Conservation (phyloP, 2,113 vertebrate species). For the Cairina moschata region DNA sequence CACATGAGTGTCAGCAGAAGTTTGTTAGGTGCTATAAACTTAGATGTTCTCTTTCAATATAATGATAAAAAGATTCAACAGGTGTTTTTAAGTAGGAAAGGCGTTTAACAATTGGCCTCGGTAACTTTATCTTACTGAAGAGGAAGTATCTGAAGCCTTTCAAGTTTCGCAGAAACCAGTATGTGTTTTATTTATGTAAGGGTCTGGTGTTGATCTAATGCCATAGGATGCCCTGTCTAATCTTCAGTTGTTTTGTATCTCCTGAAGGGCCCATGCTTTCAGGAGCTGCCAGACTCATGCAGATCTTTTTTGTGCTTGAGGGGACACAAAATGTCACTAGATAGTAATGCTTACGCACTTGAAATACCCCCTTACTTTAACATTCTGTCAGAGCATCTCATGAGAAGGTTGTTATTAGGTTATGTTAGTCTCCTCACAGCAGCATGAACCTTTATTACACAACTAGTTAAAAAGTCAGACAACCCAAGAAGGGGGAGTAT, state of each 20-base stretch:
- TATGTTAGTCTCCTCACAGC: not conserved
- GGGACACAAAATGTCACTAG: not conserved
- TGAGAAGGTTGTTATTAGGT: not conserved
- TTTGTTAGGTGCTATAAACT: not conserved
- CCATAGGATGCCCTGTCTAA: not conserved
- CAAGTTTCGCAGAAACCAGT: not conserved
- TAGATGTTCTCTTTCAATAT: not conserved
- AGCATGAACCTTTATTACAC: not conserved
- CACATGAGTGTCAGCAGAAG: not conserved
- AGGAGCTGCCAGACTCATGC: not conserved
- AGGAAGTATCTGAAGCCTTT: not conserved
- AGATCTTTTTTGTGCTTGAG: not conserved
- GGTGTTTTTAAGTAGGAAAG: not conserved
- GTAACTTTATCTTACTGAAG: not conserved
- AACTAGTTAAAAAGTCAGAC: not conserved
- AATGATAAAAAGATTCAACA: not conserved
- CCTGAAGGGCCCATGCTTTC: not conserved
- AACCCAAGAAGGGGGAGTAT: not conserved
- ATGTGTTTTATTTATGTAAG: not conserved
- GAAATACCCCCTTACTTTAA: not conserved
- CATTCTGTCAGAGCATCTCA: not conserved
- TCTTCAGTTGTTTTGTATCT: not conserved
- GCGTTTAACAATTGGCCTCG: not conserved
- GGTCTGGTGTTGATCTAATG: not conserved
- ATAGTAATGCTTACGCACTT: not conserved